A percentile compares a stretch with the other conserved stretches of the same genome.
Evolutionary conservation across 2,797 vertebrate species (phyloP).

Genomic region (Acrocephalus scirpaceus): DNA sequence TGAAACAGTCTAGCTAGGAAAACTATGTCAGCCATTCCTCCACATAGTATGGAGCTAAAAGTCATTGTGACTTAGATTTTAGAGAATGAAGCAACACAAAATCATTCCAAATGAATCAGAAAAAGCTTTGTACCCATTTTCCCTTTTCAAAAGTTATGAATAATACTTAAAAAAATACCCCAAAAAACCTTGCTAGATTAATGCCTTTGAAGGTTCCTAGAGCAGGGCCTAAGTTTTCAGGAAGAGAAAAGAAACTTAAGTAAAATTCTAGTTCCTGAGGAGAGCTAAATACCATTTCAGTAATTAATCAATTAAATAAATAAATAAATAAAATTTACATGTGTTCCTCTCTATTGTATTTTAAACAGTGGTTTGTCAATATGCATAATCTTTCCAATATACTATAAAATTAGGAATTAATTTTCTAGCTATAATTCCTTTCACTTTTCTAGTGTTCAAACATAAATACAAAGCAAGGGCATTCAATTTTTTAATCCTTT

Average conservation of each 20-base stretch:
- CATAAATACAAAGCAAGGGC: not conserved
- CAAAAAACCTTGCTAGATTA: not conserved
- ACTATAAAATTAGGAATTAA: not conserved
- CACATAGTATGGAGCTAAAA: not conserved
- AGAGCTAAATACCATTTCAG: not conserved
- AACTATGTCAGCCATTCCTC: not conserved
- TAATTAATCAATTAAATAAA: not conserved
- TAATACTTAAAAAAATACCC: rapidly evolving
- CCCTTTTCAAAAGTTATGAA: not conserved
- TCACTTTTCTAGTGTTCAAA: not conserved
- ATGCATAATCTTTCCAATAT: not conserved
- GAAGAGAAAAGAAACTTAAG: not conserved
- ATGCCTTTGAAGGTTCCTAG: not conserved
- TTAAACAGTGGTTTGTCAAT: not conserved
- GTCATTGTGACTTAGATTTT: not conserved
- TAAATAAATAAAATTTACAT: not conserved
- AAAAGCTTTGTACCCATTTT: not conserved
- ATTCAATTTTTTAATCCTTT: not conserved
- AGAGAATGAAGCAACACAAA: not conserved
- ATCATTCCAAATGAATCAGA: not conserved
- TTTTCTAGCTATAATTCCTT: not conserved
- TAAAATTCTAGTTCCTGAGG: not conserved
- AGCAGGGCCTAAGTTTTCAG: not conserved
- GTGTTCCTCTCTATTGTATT: not conserved
- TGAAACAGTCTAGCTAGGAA: not conserved